Evolutionary conservation across 2,113 vertebrate species (phyloP), one percentile per base, ranked within the genome.

Genomic region (Aphyosemion australe): DNA sequence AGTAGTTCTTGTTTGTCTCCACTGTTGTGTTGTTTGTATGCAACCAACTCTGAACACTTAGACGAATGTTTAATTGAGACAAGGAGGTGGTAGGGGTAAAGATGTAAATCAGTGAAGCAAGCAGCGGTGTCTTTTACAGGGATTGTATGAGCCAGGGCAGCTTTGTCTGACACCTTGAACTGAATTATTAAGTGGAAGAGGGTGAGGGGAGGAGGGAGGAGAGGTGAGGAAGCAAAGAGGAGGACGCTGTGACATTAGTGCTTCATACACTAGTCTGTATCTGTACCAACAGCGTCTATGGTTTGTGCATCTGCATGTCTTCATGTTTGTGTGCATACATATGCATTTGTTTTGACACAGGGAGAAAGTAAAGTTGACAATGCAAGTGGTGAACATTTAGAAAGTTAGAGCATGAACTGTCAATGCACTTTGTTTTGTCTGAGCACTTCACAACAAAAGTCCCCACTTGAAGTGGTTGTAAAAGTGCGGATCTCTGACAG

Each of bases 131-230:
- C 85, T 89, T 85, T 90, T 90, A 91, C 88, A 80, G 72, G 79
- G 78, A 60, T 84, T 86, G 84, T 83, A 80, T 84, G 84, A 88
- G 90, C 88, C 85, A 88, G 83, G 80, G 87, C 87, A 92, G 89
- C 90, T 93, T 92, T 92, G 92, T 92, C 90, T 87, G 89, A 93
- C 92, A 92, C 85, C 77, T 83, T 83, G 72, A 81, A 74, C 80
- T 92, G 84, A 93, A 93, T 93, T 90, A 93, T 93, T 93, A 78
- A 91, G 77, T 64, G 60, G 57, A 48, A 73, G 69, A 64, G 47
- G 71, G 59, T 8, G 2, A 15, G 16, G 19, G 46, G 46, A 11
- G 46, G 16, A 8, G 7, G 46, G 74, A 57, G 66, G 64, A 46
- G 76, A 67, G 70, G 45, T 68, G 60, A 51, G 49, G 72, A 48